Evolutionary conservation across 1,140 invertebrate species (phyloP).

Genomic region (Mya arenaria): DNA sequence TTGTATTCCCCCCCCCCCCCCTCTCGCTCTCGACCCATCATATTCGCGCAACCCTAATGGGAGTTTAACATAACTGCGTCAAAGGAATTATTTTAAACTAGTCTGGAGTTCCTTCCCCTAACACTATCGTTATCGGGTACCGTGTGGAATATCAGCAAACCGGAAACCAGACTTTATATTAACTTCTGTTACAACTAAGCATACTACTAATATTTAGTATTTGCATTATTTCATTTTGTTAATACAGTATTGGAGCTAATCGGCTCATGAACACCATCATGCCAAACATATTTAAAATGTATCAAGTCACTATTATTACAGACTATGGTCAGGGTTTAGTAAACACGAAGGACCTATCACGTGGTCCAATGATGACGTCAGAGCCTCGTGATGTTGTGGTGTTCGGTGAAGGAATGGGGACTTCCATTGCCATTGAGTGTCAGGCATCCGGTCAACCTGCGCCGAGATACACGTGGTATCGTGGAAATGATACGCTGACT

Average conservation of each 20-base stretch:
- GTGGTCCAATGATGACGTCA: slow-evolving; percentile 59
- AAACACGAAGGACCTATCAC: slow-evolving; percentile 41
- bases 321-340: slow-evolving; percentile 57
- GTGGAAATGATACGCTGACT: slow-evolving; percentile 5
- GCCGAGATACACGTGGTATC: slow-evolving; percentile 94
- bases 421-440: slow-evolving; percentile 83
- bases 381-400: slow-evolving; percentile 53
- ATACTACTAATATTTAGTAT: background rate
- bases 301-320: slow-evolving; percentile 34
- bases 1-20: too few relatives aligned
- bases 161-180: background rate
- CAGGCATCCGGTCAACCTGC: slow-evolving; percentile 94
- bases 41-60: too few relatives aligned
- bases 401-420: slow-evolving; percentile 28
- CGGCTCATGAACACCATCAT: background rate
- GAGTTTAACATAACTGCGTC: too few relatives aligned
- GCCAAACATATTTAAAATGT: background rate
- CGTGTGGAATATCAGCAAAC: background rate
- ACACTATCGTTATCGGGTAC: too few relatives aligned
- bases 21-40: too few relatives aligned
- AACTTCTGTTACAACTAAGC: background rate
- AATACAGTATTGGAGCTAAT: background rate
- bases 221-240: background rate
- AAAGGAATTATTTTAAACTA: too few relatives aligned
- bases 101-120: too few relatives aligned